Evolutionary conservation across 2,888 invertebrate species (phyloP).

Genomic region (Nomada flava): DNA sequence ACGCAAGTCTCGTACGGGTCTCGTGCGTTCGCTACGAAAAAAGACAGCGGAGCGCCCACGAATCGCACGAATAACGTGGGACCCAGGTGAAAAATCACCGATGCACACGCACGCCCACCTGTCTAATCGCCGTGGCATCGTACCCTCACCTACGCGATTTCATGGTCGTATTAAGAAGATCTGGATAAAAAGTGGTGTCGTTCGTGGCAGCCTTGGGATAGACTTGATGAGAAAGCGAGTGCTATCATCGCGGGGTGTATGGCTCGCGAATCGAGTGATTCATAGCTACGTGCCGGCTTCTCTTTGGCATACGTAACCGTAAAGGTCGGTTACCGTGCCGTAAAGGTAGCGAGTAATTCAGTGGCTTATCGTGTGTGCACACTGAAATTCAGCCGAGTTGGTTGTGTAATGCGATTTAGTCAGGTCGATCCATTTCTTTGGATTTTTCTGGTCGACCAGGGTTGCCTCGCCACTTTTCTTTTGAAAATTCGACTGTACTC

Average conservation of each 20-base stretch:
- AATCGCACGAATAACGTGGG: slow-evolving; percentile 21
- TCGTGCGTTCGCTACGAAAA: slow-evolving; percentile 6
- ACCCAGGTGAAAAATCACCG: slow-evolving; percentile 15
- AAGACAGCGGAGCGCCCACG: slow-evolving; percentile 37
- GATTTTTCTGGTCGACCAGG: too few relatives aligned
- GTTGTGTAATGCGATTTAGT: too few relatives aligned
- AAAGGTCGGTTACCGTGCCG: too few relatives aligned
- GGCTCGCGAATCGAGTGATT: not conserved
- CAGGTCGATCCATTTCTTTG: too few relatives aligned
- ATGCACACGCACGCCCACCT: slow-evolving; percentile 18
- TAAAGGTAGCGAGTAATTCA: too few relatives aligned
- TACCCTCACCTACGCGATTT: not conserved
- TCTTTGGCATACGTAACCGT: not conserved
- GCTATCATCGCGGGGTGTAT: not conserved
- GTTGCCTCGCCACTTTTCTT: too few relatives aligned
- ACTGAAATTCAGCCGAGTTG: too few relatives aligned
- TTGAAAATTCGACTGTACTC: too few relatives aligned
- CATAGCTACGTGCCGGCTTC: not conserved
- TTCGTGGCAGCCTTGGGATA: not conserved
- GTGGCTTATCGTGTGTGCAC: too few relatives aligned
- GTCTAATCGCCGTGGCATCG: slow-evolving; percentile 20
- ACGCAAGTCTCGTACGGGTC: slow-evolving; percentile 15
- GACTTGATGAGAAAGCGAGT: not conserved
- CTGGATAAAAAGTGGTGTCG: not conserved
- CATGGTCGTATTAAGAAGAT: slow-evolving; percentile 8